Evolutionary conservation across 2,113 vertebrate genomes (phyloP), one percentile per base, ranked within the genome.

Genomic region (Semnopithecus entellus): DNA sequence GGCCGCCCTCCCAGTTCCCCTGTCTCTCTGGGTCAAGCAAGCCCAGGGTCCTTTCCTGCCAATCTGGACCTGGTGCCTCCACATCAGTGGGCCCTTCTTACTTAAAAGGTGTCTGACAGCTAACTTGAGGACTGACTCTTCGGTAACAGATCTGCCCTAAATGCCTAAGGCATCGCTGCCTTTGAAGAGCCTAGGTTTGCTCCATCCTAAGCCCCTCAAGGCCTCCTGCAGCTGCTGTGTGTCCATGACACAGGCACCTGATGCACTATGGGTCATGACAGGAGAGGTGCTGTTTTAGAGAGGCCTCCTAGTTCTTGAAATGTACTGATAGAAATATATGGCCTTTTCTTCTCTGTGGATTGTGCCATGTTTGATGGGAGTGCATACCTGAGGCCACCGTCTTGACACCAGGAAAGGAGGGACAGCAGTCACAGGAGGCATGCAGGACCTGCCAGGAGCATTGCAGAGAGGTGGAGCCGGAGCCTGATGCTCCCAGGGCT

Each of bases 201-300:
- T 48, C 43, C 18, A 23, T 40, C 17, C 57, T 38, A 45, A 16
- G 11, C 22, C 5, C 0, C 1, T 5, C 5, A 38, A 17, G 18
- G 6, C 59, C 50, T 17, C 9, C 17, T 48, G n/a, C 1, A 1
- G 20, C 22, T 30, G 9, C 25, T 48, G 30, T n/a, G 22, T 68
- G 18, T 66, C 22, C 25, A 7, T 6, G 32, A 6, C 23, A 11
- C 55, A 52, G 73, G 70, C 40, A n/a, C 30, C 64, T 32, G 32
- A 48, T 1, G 9, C 10, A 3, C 4, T 18, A 10, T 8, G 4
- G 38, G 27, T 8, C 4, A 52, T 2, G 16, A n/a, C 38, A 45
- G 30, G 57, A 3, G 2, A 61, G 20, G 12, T 30, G 0, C 32
- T 25, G 68, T 38, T 38, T 84, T 20, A 40, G 32, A n/a, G 18